Evolutionary conservation across 2,113 vertebrate species (phyloP).

Genomic region (Ictidomys tridecemlineatus): DNA sequence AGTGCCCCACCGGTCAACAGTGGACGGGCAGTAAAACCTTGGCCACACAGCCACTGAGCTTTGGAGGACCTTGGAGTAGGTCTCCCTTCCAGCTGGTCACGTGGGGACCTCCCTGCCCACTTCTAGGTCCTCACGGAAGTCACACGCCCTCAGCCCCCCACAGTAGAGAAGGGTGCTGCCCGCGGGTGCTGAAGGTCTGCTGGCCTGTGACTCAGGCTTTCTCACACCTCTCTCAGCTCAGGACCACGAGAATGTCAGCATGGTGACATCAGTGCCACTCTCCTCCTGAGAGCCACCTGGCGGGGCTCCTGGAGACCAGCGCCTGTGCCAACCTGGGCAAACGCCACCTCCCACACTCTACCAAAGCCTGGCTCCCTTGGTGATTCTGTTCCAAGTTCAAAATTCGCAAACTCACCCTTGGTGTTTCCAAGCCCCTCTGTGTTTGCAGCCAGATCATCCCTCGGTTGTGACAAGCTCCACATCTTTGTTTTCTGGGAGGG

Average conservation of each 20-base stretch:
- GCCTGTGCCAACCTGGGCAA: fast-evolving
- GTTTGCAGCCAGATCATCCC: neutral
- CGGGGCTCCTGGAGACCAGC: neutral
- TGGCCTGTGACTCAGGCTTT: fast-evolving
- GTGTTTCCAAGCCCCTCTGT: neutral
- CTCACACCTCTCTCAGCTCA: neutral
- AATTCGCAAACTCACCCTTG: fast-evolving
- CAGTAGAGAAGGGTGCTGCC: fast-evolving
- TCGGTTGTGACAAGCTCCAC: no score
- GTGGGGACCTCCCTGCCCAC: fast-evolving
- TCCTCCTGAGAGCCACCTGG: neutral
- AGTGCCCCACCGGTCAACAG: neutral
- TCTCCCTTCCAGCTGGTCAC: neutral
- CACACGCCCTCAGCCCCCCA: fast-evolving
- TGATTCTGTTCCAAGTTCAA: neutral
- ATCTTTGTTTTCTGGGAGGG: no score
- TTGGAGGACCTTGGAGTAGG: no score
- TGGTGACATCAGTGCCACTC: fast-evolving
- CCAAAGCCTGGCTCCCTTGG: neutral
- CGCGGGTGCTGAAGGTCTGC: fast-evolving
- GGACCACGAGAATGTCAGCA: fast-evolving
- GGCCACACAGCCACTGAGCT: neutral
- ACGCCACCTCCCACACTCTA: neutral
- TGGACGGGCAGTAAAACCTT: neutral
- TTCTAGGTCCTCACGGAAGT: no score